Conservation (phyloP, 2,888 invertebrate species). For the Shargacucullia verbasci region DNA sequence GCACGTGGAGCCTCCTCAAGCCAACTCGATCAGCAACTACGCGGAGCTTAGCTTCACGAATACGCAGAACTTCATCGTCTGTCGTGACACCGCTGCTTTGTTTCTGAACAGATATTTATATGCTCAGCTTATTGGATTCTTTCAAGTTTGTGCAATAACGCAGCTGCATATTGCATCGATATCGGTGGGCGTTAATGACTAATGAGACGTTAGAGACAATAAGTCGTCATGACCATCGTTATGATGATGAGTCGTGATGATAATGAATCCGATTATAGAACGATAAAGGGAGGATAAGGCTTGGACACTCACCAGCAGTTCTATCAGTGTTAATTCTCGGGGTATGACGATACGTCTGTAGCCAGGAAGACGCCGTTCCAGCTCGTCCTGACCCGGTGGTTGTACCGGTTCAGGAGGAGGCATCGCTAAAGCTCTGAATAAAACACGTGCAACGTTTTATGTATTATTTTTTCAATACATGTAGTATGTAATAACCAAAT, state of each 20-base stretch:
- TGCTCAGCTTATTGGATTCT: too few species aligned
- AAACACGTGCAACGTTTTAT: too few species aligned
- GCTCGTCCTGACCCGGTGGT: conserved; percentile 82
- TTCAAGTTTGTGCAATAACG: too few species aligned
- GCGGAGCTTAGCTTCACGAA: conserved; percentile 89
- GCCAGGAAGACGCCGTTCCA: conserved; percentile 84
- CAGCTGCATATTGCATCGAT: too few species aligned
- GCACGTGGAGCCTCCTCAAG: conserved; percentile 89
- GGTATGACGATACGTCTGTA: conserved; percentile 89
- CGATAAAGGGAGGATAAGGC: too few species aligned
- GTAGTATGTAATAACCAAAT: too few species aligned
- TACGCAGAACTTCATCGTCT: conserved; percentile 81
- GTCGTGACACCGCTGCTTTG: conserved; percentile 81
- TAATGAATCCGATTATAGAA: too few species aligned
- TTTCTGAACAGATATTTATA: conserved; percentile 68
- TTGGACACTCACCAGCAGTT: conserved; percentile 83
- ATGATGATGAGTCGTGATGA: too few species aligned
- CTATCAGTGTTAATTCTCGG: conserved; percentile 89
- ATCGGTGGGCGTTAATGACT: too few species aligned
- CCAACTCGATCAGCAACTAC: conserved; percentile 91
- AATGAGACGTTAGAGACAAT: too few species aligned
- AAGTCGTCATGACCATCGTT: too few species aligned
- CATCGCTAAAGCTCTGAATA: conserved; percentile 79
- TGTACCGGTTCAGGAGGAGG: conserved; percentile 83
- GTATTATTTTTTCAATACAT: too few species aligned